Evolutionary conservation across 2,888 invertebrate species (phyloP).

Genomic region (Drymonia ruficornis): DNA sequence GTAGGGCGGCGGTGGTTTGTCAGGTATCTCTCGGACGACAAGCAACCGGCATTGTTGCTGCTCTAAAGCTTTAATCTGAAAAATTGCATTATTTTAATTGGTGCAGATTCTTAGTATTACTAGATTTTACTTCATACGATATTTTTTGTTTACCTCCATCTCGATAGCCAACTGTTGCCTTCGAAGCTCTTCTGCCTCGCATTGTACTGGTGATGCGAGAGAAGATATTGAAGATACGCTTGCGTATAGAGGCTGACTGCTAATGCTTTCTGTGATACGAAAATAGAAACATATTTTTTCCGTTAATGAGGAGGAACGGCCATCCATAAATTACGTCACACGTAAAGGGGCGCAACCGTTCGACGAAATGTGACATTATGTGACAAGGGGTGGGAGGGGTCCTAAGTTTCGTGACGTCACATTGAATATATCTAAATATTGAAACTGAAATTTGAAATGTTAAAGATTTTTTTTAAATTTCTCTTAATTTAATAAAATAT

Average conservation of each 20-base stretch:
- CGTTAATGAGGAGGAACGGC: neutral
- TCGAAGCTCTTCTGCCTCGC: conserved; percentile 71
- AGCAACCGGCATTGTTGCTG: conserved; percentile 71
- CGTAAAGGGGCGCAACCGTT: no score
- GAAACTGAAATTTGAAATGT: no score
- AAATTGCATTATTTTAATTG: conserved; percentile 8
- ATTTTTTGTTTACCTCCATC: conserved; percentile 61
- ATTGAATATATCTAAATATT: no score
- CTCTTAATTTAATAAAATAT: no score
- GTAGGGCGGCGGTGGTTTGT: conserved; percentile 79
- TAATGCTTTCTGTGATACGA: conserved; percentile 37
- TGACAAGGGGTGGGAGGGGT: no score
- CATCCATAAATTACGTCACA: no score
- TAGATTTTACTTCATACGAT: no score
- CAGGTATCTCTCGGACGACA: conserved; percentile 77
- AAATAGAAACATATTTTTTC: conserved; percentile 5
- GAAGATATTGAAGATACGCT: conserved; percentile 39
- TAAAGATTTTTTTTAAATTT: no score
- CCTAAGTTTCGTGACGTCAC: no score
- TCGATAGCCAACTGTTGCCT: conserved; percentile 76
- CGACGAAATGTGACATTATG: no score
- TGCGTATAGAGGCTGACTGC: conserved; percentile 36
- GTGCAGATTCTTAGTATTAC: no score
- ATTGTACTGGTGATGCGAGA: conserved; percentile 49
- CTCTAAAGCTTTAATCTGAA: conserved; percentile 76